These are phyloP conservation scores for Callosobruchus maculatus DNA, from an alignment of 2,888 invertebrate genomes.

Conservation along the genomic window DNA sequence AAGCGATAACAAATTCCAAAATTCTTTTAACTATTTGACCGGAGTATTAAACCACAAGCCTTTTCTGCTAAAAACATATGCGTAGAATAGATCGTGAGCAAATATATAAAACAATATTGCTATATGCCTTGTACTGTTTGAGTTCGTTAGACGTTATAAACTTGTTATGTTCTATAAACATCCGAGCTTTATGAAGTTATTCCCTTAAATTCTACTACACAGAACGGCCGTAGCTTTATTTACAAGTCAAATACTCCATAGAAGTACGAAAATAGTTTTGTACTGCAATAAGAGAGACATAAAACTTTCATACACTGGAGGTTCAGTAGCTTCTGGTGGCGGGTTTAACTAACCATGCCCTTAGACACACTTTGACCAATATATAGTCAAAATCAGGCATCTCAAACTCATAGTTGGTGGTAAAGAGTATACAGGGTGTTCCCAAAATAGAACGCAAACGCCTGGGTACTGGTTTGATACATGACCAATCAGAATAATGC, in stretches of 20 bases:
- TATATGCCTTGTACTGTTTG: neutral
- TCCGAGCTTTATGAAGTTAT: neutral
- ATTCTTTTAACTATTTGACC: too few relatives aligned
- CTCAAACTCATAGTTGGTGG: too few relatives aligned
- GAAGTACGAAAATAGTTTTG: neutral
- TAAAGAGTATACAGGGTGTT: too few relatives aligned
- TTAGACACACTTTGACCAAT: too few relatives aligned
- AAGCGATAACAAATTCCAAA: too few relatives aligned
- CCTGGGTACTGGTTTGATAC: too few relatives aligned
- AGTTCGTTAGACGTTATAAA: neutral
- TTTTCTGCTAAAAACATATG: too few relatives aligned
- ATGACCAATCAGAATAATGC: too few relatives aligned
- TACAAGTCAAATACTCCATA: neutral
- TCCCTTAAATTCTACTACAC: neutral
- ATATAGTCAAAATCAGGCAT: too few relatives aligned
- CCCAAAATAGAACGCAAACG: too few relatives aligned
- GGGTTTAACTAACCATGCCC: neutral
- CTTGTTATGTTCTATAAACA: neutral
- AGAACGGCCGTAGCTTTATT: neutral
- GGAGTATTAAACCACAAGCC: too few relatives aligned
- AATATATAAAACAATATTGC: neutral
- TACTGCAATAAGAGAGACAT: neutral
- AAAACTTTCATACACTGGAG: neutral
- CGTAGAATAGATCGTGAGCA: too few relatives aligned
- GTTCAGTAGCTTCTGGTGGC: neutral